Base-by-base conservation (phyloP, 1,140 invertebrate species). In the Druon quercuslanigerum region DNA sequence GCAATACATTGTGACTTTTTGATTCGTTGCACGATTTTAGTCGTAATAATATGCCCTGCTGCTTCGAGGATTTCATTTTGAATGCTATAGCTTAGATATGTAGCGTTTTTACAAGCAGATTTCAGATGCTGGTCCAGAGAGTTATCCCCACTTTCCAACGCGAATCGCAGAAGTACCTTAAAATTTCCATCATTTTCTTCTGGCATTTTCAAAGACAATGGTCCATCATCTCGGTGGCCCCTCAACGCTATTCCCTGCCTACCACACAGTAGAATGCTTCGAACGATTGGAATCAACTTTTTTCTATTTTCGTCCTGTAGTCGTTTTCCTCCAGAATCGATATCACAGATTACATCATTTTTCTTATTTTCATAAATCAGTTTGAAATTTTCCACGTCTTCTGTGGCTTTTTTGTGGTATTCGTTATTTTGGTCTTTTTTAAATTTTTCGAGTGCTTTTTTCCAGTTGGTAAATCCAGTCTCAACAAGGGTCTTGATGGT, bases 111-210 rank as follows among this genome's bases (percentile, higher is more conserved):
- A 0, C 40, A 0, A 46, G 40, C 40, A 9, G 40, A 46, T 46
- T 46, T 11, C 40, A 46, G 40, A 11, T 76, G 66, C 9, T 46
- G 20, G 11, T 13, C 1, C 14, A 76, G 17, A 71, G 1, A 20
- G n/a, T 3, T 4, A 76, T 76, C 74, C 1, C 74, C 74, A 52
- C 50, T 70, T 60, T 33, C 33, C 19, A 20, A 8, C 14, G 57
- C 17, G 56, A 25, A 76, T 33, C 50, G 74, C 3, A 76, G 25
- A 33, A 75, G 25, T 14, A 60, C 50, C 46, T 51, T 71, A 19
- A 75, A 75, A 52, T 75, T 75, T 7, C 74, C 60, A n/a, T 75
- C 74, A 54, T 75, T 75, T 33, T 71, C 50, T 33, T 25, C 14
- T 16, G 74, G 60, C 40, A 56, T 54, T 71, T 75, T 6, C 5